Conservation (phyloP, 2,888 invertebrate species). For the Ephialtes manifestator region DNA sequence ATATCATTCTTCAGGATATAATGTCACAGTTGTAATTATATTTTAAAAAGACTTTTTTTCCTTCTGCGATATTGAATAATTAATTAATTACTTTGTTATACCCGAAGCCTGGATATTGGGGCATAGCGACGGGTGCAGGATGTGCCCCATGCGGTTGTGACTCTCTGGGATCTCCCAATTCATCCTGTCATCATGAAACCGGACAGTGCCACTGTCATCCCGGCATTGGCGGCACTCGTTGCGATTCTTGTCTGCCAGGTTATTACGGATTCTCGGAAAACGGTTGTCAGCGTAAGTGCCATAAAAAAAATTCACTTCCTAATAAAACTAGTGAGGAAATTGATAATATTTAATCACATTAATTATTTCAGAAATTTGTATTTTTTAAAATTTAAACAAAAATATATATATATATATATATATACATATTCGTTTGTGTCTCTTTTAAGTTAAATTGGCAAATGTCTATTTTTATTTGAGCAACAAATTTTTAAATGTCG, state of each 20-base stretch:
- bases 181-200: constrained; percentile 91
- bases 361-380: too few relatives aligned
- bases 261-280: constrained; percentile 92
- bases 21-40: too few relatives aligned
- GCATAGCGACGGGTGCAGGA: constrained; percentile 90
- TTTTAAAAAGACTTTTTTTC: too few relatives aligned
- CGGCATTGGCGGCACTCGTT: constrained; percentile 91
- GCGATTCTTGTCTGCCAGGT: constrained; percentile 91
- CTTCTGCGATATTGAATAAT: too few relatives aligned
- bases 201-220: constrained; percentile 93
- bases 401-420: too few relatives aligned
- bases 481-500: neutral
- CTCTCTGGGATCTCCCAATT: constrained; percentile 89
- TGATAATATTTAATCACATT: too few relatives aligned
- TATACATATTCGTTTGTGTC: too few relatives aligned
- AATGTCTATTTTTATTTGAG: neutral
- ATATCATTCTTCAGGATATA: too few relatives aligned
- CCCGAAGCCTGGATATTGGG: constrained; percentile 91
- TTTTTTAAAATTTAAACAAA: too few relatives aligned
- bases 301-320: neutral
- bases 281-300: constrained; percentile 92
- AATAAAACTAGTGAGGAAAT: too few relatives aligned
- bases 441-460: too few relatives aligned
- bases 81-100: constrained; percentile 5
- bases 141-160: constrained; percentile 95